Evolutionary conservation across 2,113 vertebrate species (phyloP).

Genomic region (Origma solitaria): DNA sequence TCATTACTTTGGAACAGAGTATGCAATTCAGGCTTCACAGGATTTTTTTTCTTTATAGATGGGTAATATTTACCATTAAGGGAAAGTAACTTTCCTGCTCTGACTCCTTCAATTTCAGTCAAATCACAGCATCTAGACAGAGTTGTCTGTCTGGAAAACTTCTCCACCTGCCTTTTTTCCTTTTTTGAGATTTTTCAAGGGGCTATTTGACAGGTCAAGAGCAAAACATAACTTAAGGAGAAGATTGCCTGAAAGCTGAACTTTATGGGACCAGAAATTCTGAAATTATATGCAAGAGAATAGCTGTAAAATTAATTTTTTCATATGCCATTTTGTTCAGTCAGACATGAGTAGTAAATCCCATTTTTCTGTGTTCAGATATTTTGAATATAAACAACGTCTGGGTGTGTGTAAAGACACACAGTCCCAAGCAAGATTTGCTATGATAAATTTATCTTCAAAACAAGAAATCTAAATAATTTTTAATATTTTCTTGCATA

Average conservation of each 20-base stretch:
- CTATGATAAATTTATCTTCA: neutral
- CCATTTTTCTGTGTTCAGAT: neutral
- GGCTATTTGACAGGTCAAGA: neutral
- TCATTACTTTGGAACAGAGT: neutral
- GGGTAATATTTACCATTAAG: neutral
- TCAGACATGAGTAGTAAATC: neutral
- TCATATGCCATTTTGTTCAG: neutral
- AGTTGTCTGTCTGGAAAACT: neutral
- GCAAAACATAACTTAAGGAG: neutral
- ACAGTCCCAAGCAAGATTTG: neutral
- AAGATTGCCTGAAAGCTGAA: neutral
- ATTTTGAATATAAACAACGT: neutral
- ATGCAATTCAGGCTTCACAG: neutral
- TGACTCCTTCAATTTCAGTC: neutral
- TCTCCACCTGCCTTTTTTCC: neutral
- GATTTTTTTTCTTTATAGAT: neutral
- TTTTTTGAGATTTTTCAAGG: neutral
- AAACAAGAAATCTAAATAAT: neutral
- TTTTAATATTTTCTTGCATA: neutral
- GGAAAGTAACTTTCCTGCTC: neutral
- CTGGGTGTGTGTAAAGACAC: neutral
- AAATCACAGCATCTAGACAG: neutral
- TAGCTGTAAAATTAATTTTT: neutral
- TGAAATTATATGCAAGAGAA: neutral
- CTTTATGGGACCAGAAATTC: neutral